Evolutionary conservation across 2,113 vertebrate species (phyloP), one percentile per base, ranked within the genome.

Genomic region (Epinephelus cyanopodus): DNA sequence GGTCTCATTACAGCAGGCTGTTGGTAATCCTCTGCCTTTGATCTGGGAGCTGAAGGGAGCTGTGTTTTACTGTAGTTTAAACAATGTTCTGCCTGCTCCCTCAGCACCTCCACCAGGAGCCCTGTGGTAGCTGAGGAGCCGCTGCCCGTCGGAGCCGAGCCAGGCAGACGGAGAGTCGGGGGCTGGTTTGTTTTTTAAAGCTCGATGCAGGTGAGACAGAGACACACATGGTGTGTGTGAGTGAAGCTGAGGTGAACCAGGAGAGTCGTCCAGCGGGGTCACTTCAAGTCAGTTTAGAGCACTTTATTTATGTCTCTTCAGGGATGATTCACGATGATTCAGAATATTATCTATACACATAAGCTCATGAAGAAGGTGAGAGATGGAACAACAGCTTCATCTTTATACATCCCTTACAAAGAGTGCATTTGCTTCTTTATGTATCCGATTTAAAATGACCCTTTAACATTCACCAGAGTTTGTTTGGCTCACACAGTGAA

Each of bases 1-100:
- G 87, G 89, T 93, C 92, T 92, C 90, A 92, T 94, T 94, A 90
- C 87, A 81, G 89, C 88, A 90, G 93, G 83, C 86, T 94, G 91
- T 93, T 94, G 91, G 92, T 94, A 91, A 93, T 93, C 78, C 89
- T 84, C 58, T 79, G 74, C 82, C 92, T 94, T 94, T 94, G 92
- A 94, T 92, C 48, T 87, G 64, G 77, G 74, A 84, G 88, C 93
- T 92, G 81, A 89, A 82, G 91, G 92, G 84, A 88, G 89, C 88
- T 82, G 88, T 47, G 88, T 80, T 89, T 89, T 90, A 77, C 83
- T 84, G 85, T 54, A 91, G 90, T 90, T 92, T 87, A 93, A 92
- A 52, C 92, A 91, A 61, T 53, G 81, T 80, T 86, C 86, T 82
- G 52, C 21, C n/a, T 12, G 79, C 79, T 88, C 87, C 89, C 85